A percentile compares a stretch with the other conserved stretches of the same genome.
These are phyloP conservation scores for Xestia sexstrigata DNA, from an alignment of 2,888 invertebrate species.

Conservation along the genomic window DNA sequence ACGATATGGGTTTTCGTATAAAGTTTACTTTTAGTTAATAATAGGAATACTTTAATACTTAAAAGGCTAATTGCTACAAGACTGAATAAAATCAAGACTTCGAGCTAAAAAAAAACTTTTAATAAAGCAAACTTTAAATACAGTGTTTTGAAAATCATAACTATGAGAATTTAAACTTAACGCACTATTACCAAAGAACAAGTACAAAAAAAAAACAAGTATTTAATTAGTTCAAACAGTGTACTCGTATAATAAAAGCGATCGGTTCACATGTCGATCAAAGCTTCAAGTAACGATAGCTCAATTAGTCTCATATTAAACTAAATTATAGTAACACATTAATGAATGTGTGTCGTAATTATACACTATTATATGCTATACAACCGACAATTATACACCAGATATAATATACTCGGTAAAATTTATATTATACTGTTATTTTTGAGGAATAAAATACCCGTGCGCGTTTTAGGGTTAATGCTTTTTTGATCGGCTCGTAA, in stretches of 20 bases:
- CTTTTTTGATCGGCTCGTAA: conserved; percentile 22
- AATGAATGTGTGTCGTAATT: conserved; percentile 74
- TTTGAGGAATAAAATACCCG: conserved; percentile 18
- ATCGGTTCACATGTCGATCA: conserved; percentile 75
- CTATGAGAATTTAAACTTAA: conserved; percentile 8
- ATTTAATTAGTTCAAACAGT: conserved; percentile 72
- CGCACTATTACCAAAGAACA: conserved; percentile 11
- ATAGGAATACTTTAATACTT: not conserved
- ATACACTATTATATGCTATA: conserved; percentile 69
- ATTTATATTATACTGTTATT: conserved; percentile 44
- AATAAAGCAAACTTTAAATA: not conserved
- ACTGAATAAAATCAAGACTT: not conserved
- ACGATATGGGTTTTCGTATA: not conserved
- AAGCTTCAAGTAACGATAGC: conserved; percentile 67
- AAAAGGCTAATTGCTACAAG: not conserved
- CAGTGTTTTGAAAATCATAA: not conserved
- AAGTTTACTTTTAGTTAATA: not conserved
- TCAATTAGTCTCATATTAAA: conserved; percentile 74
- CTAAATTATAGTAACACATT: conserved; percentile 76
- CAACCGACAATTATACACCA: conserved; percentile 67
- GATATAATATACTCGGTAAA: conserved; percentile 39
- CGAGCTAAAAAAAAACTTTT: not conserved
- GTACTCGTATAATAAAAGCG: conserved; percentile 60
- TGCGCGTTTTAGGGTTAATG: conserved; percentile 40
- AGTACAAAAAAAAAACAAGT: conserved; percentile 62